A percentile compares a stretch with the other conserved stretches of the same genome.
Conservation (phyloP, 2,888 invertebrate genomes). For the Trissolcus japonicus region DNA sequence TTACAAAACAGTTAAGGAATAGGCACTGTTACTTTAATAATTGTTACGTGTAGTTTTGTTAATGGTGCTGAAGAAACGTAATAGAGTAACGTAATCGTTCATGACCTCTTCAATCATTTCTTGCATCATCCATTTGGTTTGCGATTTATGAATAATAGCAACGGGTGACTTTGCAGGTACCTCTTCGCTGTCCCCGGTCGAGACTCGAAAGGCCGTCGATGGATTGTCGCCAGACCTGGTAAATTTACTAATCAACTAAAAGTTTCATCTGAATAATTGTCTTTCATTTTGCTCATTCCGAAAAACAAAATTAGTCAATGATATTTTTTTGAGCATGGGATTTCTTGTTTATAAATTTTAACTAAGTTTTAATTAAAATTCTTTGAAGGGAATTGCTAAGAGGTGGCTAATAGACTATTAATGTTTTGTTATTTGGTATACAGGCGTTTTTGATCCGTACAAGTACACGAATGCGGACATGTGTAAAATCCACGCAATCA, state of each 20-base stretch:
- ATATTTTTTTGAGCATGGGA: conserved; percentile 1
- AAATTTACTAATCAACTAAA: conserved; percentile 67
- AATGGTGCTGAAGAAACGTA: conserved; percentile 20
- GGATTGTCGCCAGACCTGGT: conserved; percentile 88
- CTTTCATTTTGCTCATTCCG: no score
- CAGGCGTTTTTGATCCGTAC: conserved; percentile 87
- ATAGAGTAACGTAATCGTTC: conserved; percentile 15
- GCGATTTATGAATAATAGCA: conserved; percentile 23
- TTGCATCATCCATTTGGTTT: not conserved
- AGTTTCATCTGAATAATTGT: no score
- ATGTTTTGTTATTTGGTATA: not conserved
- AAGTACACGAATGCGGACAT: conserved; percentile 87
- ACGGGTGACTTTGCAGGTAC: conserved; percentile 78
- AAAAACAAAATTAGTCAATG: no score
- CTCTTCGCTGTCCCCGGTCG: conserved; percentile 87
- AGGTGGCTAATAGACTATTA: not conserved
- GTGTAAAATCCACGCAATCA: conserved; percentile 86
- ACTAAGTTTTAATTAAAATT: not conserved
- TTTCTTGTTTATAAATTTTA: not conserved
- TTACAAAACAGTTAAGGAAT: no score
- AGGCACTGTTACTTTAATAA: no score
- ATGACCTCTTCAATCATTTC: not conserved
- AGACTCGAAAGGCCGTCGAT: conserved; percentile 84
- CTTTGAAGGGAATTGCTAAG: not conserved
- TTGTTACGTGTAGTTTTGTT: conserved; percentile 31